phyloP scores from a whole-genome alignment of 2,888 invertebrate genomes.

The Drosophila neonasuta region DNA sequence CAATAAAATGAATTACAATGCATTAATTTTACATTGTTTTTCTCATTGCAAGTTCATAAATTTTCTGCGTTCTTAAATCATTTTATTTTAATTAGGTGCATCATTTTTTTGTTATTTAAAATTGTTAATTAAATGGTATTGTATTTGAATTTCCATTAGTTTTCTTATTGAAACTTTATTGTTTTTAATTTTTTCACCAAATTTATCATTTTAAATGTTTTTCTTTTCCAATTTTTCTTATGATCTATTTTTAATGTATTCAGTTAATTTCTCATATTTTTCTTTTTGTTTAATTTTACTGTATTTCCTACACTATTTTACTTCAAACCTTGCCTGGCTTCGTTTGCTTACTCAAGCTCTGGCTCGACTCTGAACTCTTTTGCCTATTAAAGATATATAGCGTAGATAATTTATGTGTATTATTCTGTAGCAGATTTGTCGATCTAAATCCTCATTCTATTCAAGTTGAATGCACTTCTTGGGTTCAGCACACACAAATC shows the following conservation, averaged over 20 bases:
- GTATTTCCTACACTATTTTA: neutral
- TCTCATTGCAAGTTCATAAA: too few relatives aligned
- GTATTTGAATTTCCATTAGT: too few relatives aligned
- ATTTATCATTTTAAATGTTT: too few relatives aligned
- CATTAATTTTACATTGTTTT: too few relatives aligned
- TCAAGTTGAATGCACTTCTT: constrained; percentile 53
- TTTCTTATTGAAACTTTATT: too few relatives aligned
- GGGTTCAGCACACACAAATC: constrained; percentile 28
- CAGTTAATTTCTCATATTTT: neutral
- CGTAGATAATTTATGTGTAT: neutral
- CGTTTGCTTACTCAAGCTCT: neutral
- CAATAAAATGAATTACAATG: too few relatives aligned
- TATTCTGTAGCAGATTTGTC: constrained; percentile 1
- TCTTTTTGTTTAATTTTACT: neutral
- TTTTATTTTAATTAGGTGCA: too few relatives aligned
- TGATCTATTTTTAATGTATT: neutral
- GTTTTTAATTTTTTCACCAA: too few relatives aligned
- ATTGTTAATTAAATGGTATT: too few relatives aligned
- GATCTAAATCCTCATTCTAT: constrained; percentile 6
- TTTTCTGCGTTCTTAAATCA: too few relatives aligned
- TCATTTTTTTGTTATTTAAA: too few relatives aligned
- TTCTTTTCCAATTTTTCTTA: too few relatives aligned
- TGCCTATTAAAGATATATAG: neutral
- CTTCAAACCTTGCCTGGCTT: neutral
- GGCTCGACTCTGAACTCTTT: neutral